Evolutionary conservation across 2,888 invertebrate genomes (phyloP).

Genomic region (Mythimna ferrago): DNA sequence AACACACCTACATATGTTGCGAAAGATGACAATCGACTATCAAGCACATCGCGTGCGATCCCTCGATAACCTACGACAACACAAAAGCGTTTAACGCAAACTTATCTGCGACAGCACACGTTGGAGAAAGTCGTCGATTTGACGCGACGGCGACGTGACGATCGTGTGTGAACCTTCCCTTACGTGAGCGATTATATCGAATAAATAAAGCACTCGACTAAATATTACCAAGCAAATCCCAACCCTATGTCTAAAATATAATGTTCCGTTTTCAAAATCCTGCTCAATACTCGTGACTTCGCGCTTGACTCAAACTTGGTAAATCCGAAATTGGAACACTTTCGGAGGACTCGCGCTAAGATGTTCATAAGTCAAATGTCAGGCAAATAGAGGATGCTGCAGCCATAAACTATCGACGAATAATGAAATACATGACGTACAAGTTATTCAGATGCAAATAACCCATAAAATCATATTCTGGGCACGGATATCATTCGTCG

Average conservation of each 20-base stretch:
- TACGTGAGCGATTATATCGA: conserved; percentile 85
- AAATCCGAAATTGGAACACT: conserved; percentile 79
- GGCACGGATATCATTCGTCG: conserved; percentile 20
- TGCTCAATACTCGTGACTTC: conserved; percentile 65
- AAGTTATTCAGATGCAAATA: conserved; percentile 41
- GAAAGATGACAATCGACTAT: conserved; percentile 59
- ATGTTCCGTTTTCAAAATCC: conserved; percentile 50
- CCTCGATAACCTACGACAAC: conserved; percentile 79
- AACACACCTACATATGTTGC: conserved; percentile 36
- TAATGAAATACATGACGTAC: conserved; percentile 36
- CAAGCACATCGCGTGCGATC: conserved; percentile 58
- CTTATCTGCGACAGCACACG: conserved; percentile 69
- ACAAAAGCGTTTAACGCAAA: conserved; percentile 71
- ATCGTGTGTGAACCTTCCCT: conserved; percentile 76
- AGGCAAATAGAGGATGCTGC: conserved; percentile 50
- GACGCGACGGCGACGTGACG: conserved; percentile 73
- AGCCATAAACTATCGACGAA: conserved; percentile 41
- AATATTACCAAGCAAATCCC: conserved; percentile 39
- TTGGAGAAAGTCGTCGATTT: conserved; percentile 75
- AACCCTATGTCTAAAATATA: conserved; percentile 41
- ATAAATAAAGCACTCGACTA: conserved; percentile 69
- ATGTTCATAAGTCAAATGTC: conserved; percentile 71
- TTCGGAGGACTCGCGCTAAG: conserved; percentile 71
- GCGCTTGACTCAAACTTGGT: conserved; percentile 67
- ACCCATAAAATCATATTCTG: conserved; percentile 28